These are phyloP conservation scores for Heterodera filipjevi DNA, from an alignment of 2,888 invertebrate genomes.

Conservation along the genomic window DNA sequence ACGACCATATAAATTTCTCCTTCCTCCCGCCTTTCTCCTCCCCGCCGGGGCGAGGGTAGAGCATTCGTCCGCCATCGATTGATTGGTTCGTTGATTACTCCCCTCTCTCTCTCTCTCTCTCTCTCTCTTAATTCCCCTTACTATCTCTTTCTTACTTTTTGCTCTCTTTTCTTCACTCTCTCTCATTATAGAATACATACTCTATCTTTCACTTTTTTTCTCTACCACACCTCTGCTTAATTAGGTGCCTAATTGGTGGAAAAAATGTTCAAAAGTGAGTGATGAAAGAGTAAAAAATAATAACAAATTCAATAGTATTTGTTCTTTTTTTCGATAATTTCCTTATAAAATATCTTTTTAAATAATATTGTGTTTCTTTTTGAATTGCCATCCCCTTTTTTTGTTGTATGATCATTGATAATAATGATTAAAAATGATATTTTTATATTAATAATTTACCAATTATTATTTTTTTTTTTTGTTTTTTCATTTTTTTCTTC, in stretches of 20 bases:
- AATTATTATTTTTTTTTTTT: neutral
- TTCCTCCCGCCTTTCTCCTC: neutral
- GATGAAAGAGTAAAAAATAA: too few relatives aligned
- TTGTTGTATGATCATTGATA: too few relatives aligned
- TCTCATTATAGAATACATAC: neutral
- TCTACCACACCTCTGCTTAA: neutral
- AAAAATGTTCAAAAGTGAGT: too few relatives aligned
- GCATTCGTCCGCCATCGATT: neutral
- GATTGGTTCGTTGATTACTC: neutral
- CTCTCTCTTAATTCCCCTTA: neutral
- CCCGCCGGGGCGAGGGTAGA: too few relatives aligned
- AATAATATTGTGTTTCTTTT: too few relatives aligned
- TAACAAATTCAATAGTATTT: too few relatives aligned
- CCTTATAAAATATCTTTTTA: too few relatives aligned
- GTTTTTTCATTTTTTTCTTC: neutral
- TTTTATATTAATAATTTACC: too few relatives aligned
- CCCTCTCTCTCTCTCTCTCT: neutral
- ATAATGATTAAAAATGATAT: too few relatives aligned
- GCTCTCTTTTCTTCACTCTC: neutral
- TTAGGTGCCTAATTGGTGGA: neutral
- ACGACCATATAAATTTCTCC: neutral
- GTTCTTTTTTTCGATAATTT: too few relatives aligned
- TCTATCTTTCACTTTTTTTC: neutral
- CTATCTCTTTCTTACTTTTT: neutral
- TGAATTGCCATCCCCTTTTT: too few relatives aligned